Conservation (phyloP, 2,113 vertebrate genomes). For the Solenodon paradoxus region DNA sequence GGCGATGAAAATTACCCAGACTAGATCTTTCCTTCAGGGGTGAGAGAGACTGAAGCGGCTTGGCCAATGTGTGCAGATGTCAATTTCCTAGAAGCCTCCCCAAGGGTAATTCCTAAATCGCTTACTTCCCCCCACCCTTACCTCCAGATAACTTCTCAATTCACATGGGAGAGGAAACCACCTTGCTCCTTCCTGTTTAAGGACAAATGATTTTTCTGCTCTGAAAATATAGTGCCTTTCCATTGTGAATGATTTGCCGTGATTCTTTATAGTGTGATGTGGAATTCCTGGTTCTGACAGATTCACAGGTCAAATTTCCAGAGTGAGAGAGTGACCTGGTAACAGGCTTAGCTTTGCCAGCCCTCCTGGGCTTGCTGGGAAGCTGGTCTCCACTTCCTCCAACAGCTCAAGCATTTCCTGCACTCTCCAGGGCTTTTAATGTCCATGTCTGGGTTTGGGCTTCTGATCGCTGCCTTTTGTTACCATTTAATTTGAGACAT, state of each 20-base stretch:
- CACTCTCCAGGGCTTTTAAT: neutral
- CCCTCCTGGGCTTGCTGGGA: neutral
- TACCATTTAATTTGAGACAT: neutral
- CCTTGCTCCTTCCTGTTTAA: slow-evolving; percentile 25
- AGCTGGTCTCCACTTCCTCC: neutral
- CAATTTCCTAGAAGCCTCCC: slow-evolving; percentile 28
- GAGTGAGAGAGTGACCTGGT: neutral
- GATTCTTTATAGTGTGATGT: neutral
- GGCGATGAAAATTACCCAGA: neutral
- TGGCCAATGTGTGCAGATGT: slow-evolving; percentile 34
- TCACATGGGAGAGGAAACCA: neutral
- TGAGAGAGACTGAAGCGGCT: neutral
- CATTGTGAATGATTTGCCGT: neutral
- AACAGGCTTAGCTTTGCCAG: neutral
- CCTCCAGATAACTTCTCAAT: neutral
- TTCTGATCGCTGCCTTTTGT: neutral
- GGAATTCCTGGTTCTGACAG: slow-evolving; percentile 7
- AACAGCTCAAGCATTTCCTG: neutral
- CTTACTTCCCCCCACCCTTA: neutral
- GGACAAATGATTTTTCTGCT: neutral
- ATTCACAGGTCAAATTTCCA: neutral
- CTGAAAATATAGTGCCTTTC: neutral
- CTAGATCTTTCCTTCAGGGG: neutral
- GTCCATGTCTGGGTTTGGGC: neutral
- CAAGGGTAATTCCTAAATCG: neutral